Base-by-base conservation (phyloP, 1,140 invertebrate genomes). In the Lepidurus apus region DNA sequence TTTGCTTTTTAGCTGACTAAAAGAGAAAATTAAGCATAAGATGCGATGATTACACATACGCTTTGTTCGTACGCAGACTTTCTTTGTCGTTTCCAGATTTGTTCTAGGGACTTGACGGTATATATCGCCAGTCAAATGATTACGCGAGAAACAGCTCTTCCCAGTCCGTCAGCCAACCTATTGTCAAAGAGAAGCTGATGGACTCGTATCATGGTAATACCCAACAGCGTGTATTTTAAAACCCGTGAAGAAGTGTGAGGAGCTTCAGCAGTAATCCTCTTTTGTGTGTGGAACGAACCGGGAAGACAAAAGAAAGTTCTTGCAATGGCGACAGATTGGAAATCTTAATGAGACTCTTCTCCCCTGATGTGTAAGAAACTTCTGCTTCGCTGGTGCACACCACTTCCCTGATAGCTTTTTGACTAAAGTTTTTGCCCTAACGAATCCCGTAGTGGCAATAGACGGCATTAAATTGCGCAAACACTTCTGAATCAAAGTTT, bases 281-380 rank as follows among this genome's bases (percentile, higher is more conserved):
- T 65, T 65, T 65, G 53, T 65, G 53, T 21, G 53, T 65, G 13
- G 53, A 65, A 65, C 53, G 53, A 65, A 65, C 9, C 53, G 13
- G 53, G 53, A 65, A 65, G 21, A 13, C 17, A 65, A 65, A 21
- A 21, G 53, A 65, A 65, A 65, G 53, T 65, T 65, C 53, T 47
- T 65, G 53, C 53, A 65, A 65, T 65, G 53, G 53, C n/a, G 53
- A 65, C 53, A 65, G 53, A 65, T 65, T 65, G 53, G 53, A 65
- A 65, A 65, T 65, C 53, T 65, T 65, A 65, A 65, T 65, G n/a
- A 65, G 53, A 65, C 53, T 65, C 13, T 21, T 21, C 53, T 13
- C 21, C 53, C n/a, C 53, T 65, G 53, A 65, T 65, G 53, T 65
- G 53, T n/a, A 65, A 9, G 53, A 65, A 65, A 65, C 53, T 65